Conservation (phyloP, 92 coral and sea anemone genomes). For the Plumapathes pennacea region DNA sequence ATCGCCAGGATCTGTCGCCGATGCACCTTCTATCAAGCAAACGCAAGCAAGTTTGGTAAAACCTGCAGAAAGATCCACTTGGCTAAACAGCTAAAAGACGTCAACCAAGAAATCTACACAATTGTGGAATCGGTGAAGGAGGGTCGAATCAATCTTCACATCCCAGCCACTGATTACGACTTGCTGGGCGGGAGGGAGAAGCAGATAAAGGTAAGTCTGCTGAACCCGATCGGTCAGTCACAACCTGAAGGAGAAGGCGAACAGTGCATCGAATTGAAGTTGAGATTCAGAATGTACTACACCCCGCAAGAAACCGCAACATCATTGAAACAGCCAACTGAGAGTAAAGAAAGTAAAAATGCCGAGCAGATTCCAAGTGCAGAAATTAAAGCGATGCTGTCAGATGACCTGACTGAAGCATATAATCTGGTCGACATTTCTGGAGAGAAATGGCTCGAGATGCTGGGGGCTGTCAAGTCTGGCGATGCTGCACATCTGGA, state of each 20-base stretch:
- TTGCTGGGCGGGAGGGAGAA: conserved; percentile 37
- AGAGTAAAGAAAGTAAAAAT: background rate
- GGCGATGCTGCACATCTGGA: conserved; percentile 3
- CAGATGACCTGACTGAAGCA: background rate
- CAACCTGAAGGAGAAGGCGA: conserved; percentile 14
- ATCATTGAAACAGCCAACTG: background rate
- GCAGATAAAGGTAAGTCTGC: conserved; percentile 51
- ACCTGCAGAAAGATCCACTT: conserved; percentile 57
- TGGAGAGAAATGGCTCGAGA: conserved; percentile 33
- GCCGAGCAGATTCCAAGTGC: conserved; percentile 3
- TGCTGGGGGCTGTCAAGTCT: conserved; percentile 31
- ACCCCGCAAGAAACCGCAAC: conserved; percentile 1
- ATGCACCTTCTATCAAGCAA: conserved; percentile 55
- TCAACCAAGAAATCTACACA: conserved; percentile 36
- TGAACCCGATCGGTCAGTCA: conserved; percentile 37
- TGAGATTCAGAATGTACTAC: conserved; percentile 63
- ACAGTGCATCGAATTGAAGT: conserved; percentile 24
- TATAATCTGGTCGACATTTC: conserved; percentile 5
- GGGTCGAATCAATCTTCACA: conserved; percentile 32
- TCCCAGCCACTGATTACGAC: conserved; percentile 47
- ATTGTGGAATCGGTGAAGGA: conserved; percentile 59
- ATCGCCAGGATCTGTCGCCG: conserved; percentile 70
- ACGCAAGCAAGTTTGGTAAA: conserved; percentile 57
- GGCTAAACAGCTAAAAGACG: conserved; percentile 54
- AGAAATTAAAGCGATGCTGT: background rate